Evolutionary conservation across 2,113 vertebrate genomes (phyloP).

Genomic region (Phrynosoma platyrhinos): DNA sequence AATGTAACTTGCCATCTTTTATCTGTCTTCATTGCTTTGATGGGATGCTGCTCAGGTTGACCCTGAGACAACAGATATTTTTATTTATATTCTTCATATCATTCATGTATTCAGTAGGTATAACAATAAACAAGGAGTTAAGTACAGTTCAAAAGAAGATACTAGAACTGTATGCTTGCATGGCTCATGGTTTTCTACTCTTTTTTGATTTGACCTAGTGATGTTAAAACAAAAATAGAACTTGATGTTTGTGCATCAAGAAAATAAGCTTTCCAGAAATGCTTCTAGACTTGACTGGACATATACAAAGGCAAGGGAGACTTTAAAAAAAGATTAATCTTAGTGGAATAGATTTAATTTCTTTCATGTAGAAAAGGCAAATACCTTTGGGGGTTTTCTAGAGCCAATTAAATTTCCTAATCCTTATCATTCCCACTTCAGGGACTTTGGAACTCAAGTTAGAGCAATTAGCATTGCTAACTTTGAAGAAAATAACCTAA

Average conservation of each 20-base stretch:
- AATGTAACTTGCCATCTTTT: slow-evolving; percentile 43
- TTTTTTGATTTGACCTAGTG: background rate
- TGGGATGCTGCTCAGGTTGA: slow-evolving; percentile 53
- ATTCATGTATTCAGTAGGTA: slow-evolving; percentile 16
- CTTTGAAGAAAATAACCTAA: slow-evolving; percentile 47
- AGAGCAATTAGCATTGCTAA: slow-evolving; percentile 44
- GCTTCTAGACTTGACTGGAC: slow-evolving; percentile 29
- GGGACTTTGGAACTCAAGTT: slow-evolving; percentile 36
- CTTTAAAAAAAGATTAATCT: slow-evolving; percentile 13
- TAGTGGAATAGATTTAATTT: slow-evolving; percentile 45
- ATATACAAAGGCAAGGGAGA: background rate
- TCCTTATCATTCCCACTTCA: slow-evolving; percentile 39
- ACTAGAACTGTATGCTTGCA: slow-evolving; percentile 5
- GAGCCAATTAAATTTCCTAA: slow-evolving; percentile 56
- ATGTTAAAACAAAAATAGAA: slow-evolving; percentile 11
- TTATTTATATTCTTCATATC: slow-evolving; percentile 39
- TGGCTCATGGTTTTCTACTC: no score
- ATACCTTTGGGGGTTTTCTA: slow-evolving; percentile 38
- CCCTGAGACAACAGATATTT: slow-evolving; percentile 9
- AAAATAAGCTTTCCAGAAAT: slow-evolving; percentile 22
- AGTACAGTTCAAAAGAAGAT: slow-evolving; percentile 47
- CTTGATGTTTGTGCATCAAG: slow-evolving; percentile 2
- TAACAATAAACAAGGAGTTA: slow-evolving; percentile 37
- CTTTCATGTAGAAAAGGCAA: slow-evolving; percentile 33
- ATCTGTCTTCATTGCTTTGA: slow-evolving; percentile 50